Evolutionary conservation across 2,113 vertebrate genomes (phyloP).

Genomic region (Piaya cayana): DNA sequence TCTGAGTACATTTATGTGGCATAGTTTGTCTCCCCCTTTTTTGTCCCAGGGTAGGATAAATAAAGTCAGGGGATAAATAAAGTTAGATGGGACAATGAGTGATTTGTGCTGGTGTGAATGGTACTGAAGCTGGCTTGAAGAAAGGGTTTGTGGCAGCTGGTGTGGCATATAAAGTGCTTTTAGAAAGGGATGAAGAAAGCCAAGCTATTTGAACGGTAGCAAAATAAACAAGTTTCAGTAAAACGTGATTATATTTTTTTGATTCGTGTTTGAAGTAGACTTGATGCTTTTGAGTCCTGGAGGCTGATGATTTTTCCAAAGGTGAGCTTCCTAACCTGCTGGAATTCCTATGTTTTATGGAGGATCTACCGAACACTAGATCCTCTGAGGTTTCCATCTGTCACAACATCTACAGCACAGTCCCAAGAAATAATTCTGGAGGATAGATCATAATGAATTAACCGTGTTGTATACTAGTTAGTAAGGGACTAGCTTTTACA

Average conservation of each 20-base stretch:
- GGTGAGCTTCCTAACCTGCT: background rate
- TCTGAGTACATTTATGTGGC: background rate
- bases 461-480: background rate
- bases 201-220: background rate
- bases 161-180: background rate
- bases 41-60: background rate
- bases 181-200: background rate
- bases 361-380: background rate
- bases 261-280: background rate
- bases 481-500: background rate
- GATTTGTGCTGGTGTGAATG: background rate
- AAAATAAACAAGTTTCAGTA: background rate
- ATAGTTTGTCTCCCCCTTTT: background rate
- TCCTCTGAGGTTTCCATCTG: background rate
- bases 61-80: background rate
- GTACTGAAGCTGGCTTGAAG: background rate
- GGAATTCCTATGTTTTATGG: background rate
- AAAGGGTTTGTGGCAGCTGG: background rate
- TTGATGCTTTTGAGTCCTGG: background rate
- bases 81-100: background rate
- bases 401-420: background rate
- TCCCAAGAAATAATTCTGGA: background rate
- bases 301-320: background rate
- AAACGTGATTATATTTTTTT: background rate
- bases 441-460: background rate